Percentiles rank a stretch among this genome's conserved stretches.
Conservation (phyloP, 2,797 vertebrate species). For the Centroberyx gerrardi region DNA sequence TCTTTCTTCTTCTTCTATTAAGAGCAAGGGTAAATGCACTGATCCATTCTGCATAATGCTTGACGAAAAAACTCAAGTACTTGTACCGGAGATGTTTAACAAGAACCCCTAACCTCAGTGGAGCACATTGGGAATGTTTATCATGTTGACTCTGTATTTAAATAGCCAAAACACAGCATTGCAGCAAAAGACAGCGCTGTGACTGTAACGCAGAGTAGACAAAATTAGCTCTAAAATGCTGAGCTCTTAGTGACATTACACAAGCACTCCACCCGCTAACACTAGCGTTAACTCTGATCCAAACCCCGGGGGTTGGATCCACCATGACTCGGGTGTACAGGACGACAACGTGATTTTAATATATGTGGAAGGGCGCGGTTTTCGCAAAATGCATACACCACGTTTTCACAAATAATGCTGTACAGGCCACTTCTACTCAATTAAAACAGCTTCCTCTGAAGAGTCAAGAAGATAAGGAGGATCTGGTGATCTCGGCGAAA, state of each 20-base stretch:
- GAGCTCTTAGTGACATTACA: slow-evolving; percentile 52
- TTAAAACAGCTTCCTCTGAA: slow-evolving; percentile 24
- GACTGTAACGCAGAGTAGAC: slow-evolving; percentile 68
- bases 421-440: slow-evolving; percentile 8
- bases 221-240: slow-evolving; percentile 72
- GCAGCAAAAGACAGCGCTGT: slow-evolving; percentile 54
- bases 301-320: slow-evolving; percentile 42
- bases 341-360: slow-evolving; percentile 59
- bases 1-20: slow-evolving; percentile 40
- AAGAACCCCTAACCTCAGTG: neutral
- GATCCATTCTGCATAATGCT: slow-evolving; percentile 39
- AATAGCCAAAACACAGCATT: slow-evolving; percentile 47
- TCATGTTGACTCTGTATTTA: slow-evolving; percentile 16
- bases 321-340: slow-evolving; percentile 45
- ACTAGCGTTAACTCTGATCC: slow-evolving; percentile 52
- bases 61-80: slow-evolving; percentile 28
- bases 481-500: slow-evolving; percentile 22
- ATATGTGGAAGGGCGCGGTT: slow-evolving; percentile 32
- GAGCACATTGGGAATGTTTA: no score
- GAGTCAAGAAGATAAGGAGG: slow-evolving; percentile 55
- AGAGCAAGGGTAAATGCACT: slow-evolving; percentile 26
- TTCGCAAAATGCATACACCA: slow-evolving; percentile 34
- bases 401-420: slow-evolving; percentile 47
- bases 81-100: slow-evolving; percentile 44
- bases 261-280: slow-evolving; percentile 54